A percentile compares a stretch with the other conserved stretches of the same genome.
phyloP scores from a whole-genome alignment of 2,113 vertebrate species.

The Forbesichthys agassizii region DNA sequence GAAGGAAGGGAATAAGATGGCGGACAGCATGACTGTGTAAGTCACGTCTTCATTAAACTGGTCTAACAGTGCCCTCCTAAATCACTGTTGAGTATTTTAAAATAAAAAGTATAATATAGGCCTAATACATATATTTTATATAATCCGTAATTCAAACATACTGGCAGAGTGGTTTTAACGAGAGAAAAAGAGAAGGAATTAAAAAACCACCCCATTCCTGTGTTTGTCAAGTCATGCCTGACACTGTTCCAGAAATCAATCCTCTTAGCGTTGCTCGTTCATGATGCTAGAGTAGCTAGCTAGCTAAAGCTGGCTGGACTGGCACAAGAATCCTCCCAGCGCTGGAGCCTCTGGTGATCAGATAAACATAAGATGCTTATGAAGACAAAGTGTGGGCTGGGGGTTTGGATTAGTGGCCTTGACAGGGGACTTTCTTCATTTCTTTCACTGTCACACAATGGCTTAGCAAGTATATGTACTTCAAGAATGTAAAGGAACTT shows the following conservation, averaged over 20 bases:
- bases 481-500: slow-evolving; percentile 46
- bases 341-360: slow-evolving; percentile 48
- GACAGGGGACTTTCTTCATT: slow-evolving; percentile 23
- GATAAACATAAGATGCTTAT: slow-evolving; percentile 50
- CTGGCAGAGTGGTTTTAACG: too few relatives aligned
- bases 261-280: slow-evolving; percentile 1
- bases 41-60: too few relatives aligned
- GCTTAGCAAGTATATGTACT: slow-evolving; percentile 42
- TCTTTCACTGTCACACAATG: slow-evolving; percentile 40
- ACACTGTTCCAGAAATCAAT: slow-evolving; percentile 38
- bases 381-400: slow-evolving; percentile 36
- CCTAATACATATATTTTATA: not conserved
- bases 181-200: too few relatives aligned
- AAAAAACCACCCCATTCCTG: not conserved
- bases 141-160: not conserved
- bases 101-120: too few relatives aligned
- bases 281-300: too few relatives aligned
- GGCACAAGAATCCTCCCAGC: slow-evolving; percentile 49
- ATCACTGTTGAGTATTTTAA: not conserved
- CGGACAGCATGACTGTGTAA: too few relatives aligned
- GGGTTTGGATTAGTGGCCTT: slow-evolving; percentile 39
- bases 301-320: not conserved
- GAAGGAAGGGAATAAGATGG: not conserved
- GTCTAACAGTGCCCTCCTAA: not conserved
- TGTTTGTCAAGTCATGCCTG: slow-evolving; percentile 39